Evolutionary conservation across 2,113 vertebrate species (phyloP).

Genomic region (Zosterops lateralis): DNA sequence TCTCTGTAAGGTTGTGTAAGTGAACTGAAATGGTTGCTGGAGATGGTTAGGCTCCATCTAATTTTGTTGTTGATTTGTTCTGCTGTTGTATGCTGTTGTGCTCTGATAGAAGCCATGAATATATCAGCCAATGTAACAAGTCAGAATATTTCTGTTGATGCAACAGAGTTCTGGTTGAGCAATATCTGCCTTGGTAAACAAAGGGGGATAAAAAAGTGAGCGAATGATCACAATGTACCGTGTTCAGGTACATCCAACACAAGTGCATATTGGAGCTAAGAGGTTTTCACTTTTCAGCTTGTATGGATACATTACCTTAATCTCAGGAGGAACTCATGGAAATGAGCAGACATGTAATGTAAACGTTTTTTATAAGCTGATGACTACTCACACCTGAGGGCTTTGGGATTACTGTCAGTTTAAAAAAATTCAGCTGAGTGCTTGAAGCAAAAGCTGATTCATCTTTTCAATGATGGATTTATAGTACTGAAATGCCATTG

Average conservation of each 20-base stretch:
- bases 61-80: not conserved
- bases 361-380: not conserved
- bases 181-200: not conserved
- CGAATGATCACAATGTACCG: not conserved
- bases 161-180: not conserved
- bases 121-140: not conserved
- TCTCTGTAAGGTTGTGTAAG: not conserved
- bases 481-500: not conserved
- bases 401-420: not conserved
- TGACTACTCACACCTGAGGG: not conserved
- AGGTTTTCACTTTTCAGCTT: not conserved
- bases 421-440: not conserved
- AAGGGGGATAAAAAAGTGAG: not conserved
- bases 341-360: not conserved
- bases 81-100: not conserved
- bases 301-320: not conserved
- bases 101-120: not conserved
- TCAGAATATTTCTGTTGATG: not conserved
- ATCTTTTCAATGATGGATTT: not conserved
- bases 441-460: not conserved
- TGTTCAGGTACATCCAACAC: fast-evolving
- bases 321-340: not conserved
- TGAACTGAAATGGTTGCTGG: not conserved
- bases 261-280: not conserved
- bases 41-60: not conserved